Base-by-base conservation (phyloP, 2,888 invertebrate genomes). In the Teleiodes luculella region DNA sequence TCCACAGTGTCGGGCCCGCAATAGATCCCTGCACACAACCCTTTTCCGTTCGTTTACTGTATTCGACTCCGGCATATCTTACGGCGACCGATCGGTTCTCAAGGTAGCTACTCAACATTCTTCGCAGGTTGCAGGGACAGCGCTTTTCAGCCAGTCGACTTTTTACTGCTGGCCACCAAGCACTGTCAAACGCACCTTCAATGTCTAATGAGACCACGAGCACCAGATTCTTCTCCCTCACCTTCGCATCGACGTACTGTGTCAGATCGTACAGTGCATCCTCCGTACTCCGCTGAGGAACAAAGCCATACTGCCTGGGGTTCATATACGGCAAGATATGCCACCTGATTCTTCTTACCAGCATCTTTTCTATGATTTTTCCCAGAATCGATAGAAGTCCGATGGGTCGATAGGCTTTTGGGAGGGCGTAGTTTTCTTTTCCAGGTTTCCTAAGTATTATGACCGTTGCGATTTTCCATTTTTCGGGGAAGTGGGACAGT, bases 231-330 rank as follows among this genome's bases (percentile, higher is more conserved):
- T 36, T 14, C 7, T 14, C 7, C 14, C 14, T 2, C 7, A 36
- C 4, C 1, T 36, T 36, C 36, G n/a, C 14, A 4, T 36, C 14
- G 13, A 36, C 7, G 14, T 36, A 14, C 14, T 36, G 36, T n/a
- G 14, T 36, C 3, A 36, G 14, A 6, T 14, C 36, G 14, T 36
- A 36, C 1, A 36, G 14, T 1, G 36, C n/a, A 6, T 36, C 36
- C 13, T 36, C 39, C 0, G 55, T 35, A 10, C 52, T 1, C 2
- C 50, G 11, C 64, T 62, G 64, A 61, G 60, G 65, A 3, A 64
- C 62, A 49, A 33, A 33, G 2, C 33, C 33, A 33, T 33, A 33
- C 58, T 56, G 55, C 66, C 64, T 28, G 65, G 65, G 11, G 64
- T 64, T 11, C 54, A 47, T 50, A 52, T 54, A 48, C 54, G 60